These are phyloP conservation scores for Brachionus sp. DNA, from an alignment of 1,140 invertebrate genomes.

Conservation along the genomic window DNA sequence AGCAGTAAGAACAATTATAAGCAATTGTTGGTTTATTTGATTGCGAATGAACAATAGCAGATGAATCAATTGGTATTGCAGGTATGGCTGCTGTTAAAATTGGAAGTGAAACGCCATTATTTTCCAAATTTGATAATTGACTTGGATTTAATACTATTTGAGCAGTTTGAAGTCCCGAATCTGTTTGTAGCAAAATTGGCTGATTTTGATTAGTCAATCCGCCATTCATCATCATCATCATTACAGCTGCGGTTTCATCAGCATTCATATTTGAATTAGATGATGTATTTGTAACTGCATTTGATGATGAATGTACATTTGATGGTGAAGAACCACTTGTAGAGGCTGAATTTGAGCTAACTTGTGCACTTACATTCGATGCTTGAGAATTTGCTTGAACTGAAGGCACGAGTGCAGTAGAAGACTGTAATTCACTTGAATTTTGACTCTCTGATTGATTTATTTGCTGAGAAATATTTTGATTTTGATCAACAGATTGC, in stretches of 20 bases:
- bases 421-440: background rate
- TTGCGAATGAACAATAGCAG: background rate
- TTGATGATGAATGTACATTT: background rate
- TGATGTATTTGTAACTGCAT: background rate
- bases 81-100: slow-evolving; percentile 8
- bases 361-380: background rate
- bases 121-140: background rate
- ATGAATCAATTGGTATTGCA: background rate
- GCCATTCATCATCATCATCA: slow-evolving; percentile 46
- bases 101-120: background rate
- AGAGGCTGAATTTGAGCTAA: background rate
- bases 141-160: slow-evolving; percentile 8
- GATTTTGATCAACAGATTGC: background rate
- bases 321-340: background rate
- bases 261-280: slow-evolving; percentile 12
- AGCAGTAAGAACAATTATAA: slow-evolving; percentile 36
- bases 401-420: background rate
- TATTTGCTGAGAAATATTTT: background rate
- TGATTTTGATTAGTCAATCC: background rate
- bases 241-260: slow-evolving; percentile 35
- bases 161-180: slow-evolving; percentile 29
- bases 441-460: background rate
- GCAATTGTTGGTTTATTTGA: background rate
- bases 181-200: slow-evolving; percentile 12
- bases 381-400: background rate